A percentile compares a stretch with the other conserved stretches of the same genome.
phyloP scores from a whole-genome alignment of 2,797 vertebrate genomes.

The Silurus aristotelis region DNA sequence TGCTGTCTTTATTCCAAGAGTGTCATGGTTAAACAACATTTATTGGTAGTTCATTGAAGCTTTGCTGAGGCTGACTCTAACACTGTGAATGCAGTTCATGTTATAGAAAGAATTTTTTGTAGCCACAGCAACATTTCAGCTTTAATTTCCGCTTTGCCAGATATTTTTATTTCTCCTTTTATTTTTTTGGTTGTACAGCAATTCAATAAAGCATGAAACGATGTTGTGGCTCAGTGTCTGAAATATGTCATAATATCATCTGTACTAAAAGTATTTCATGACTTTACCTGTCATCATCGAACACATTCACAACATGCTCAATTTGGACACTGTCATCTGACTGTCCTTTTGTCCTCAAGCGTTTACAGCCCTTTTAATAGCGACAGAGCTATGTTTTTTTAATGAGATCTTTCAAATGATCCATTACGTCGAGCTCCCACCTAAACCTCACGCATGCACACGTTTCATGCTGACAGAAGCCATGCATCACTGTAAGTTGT shows the following conservation, averaged over 20 bases:
- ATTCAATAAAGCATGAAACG: no score
- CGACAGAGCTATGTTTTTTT: constrained; percentile 37
- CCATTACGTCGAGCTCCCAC: constrained; percentile 35
- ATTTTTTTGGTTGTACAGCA: neutral
- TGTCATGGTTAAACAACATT: neutral
- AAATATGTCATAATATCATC: neutral
- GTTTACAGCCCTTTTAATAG: constrained; percentile 51
- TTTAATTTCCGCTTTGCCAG: neutral
- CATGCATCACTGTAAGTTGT: constrained; percentile 34
- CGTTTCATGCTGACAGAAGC: constrained; percentile 34
- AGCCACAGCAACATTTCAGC: neutral
- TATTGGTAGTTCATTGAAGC: neutral
- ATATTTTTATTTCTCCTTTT: neutral
- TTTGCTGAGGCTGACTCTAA: neutral
- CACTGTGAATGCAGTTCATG: neutral
- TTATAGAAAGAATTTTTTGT: neutral
- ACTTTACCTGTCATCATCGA: constrained; percentile 16
- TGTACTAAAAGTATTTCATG: constrained; percentile 3
- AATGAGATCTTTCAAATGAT: constrained; percentile 49
- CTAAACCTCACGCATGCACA: constrained; percentile 48
- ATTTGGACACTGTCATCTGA: constrained; percentile 23
- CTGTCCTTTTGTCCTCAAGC: constrained; percentile 52
- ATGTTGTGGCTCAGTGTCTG: neutral
- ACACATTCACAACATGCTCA: neutral
- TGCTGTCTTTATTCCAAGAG: no score